Evolutionary conservation across 2,888 invertebrate genomes (phyloP), one percentile per base, ranked within the genome.

Genomic region (Trissolcus japonicus): DNA sequence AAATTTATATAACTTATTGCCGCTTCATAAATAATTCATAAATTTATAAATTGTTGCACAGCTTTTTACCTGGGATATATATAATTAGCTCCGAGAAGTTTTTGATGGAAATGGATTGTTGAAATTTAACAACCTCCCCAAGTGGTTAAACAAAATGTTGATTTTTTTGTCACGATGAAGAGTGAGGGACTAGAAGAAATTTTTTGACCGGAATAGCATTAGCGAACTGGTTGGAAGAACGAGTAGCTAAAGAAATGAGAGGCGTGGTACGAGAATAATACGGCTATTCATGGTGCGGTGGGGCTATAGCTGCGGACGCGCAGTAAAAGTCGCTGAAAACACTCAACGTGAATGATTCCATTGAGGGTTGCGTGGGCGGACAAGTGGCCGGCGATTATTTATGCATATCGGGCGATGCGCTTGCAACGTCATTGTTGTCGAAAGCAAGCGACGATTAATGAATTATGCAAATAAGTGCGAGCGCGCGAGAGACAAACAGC

Each of bases 341-440:
- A 63, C 68, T 79, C 72, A 74, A 82, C 82, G 82, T 85, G 83
- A 85, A 85, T 84, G 85, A 85, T 82, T 83, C 84, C 83, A 85
- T 86, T 84, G 79, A 86, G 81, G 61, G 76, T 74, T 79, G 76
- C 76, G 75, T 76, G 65, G 75, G 69, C 63, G 76, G 76, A 76
- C 76, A 71, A 76, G 76, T 76, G 74, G 74, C 56, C 68, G 68
- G 55, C 67, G 73, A 71, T 74, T 80, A 80, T 76, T 76, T 76
- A 77, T 79, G 79, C 78, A 74, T 79, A 81, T 80, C 76, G 72
- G 74, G 66, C 79, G 68, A 76, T 78, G 80, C 63, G 67, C 63
- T n/a, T 19, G 78, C 69, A 63, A 43, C 66, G 76, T 41, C 50
- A 40, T 60, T 71, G 66, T 71, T 61, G 66, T 61, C 62, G 16